Evolutionary conservation across 1,140 invertebrate genomes (phyloP), one percentile per base, ranked within the genome.

Genomic region (Ladona fulva): DNA sequence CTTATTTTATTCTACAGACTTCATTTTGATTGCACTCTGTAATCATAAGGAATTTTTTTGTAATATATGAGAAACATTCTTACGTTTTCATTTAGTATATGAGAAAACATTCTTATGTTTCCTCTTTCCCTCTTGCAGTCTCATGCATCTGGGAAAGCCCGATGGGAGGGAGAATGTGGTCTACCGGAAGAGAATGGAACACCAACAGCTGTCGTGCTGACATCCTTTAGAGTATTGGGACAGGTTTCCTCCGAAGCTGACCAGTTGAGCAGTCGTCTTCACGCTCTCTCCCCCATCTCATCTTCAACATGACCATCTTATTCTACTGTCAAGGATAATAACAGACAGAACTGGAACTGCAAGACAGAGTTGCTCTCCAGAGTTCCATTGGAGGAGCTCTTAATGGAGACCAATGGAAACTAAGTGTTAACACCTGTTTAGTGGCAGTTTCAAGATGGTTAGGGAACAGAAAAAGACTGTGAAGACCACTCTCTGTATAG

Each of bases 131-230:
- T 37, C 29, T 37, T 37, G 66, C 87, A 93, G 92, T 92, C 91
- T 22, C 92, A 93, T 83, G 89, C 91, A 75, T 90, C 88, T 83
- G 89, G 91, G 74, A 92, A 92, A 84, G 92, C 92, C 74, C 89
- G 90, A 82, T 93, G 92, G 92, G 86, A 88, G 78, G 92, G 92
- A 19, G 88, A 89, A 80, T 93, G 92, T 42, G 29, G 74, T 25
- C 52, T 66, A 12, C 3, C 3, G 3, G 52, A 66, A 22, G 52
- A 66, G 16, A 22, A 66, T 19, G 52, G 3, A 66, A 12, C 52
- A 3, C 52, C 52, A 16, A 66, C 52, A 19, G 52, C 52, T 66
- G 52, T 66, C 1, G 52, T 66, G 1, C 52, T 66, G 3, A 66
- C 52, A 66, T 66, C 52, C 12, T 22, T 66, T 6, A 16, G 52